Conservation (phyloP, 2,797 vertebrate genomes). For the Gymnoscopelus microlampas region DNA sequence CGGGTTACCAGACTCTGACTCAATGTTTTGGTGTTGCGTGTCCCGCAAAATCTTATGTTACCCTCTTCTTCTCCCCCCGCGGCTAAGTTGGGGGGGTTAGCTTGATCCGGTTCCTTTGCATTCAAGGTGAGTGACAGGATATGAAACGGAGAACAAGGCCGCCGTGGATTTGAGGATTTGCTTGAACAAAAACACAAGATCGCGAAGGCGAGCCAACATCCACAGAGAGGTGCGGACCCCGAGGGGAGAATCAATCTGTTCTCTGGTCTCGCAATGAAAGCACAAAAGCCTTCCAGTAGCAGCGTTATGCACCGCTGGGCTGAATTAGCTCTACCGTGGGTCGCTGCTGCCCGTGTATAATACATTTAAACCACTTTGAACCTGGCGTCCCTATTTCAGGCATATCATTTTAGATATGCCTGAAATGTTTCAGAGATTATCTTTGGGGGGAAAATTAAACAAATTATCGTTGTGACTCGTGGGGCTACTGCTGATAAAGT, state of each 20-base stretch:
- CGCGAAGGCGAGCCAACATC: constrained; percentile 10
- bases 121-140: constrained; percentile 34
- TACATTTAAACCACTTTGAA: too few relatives aligned
- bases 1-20: constrained; percentile 73
- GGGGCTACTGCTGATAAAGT: too few relatives aligned
- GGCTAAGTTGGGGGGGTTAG: constrained; percentile 62
- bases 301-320: not conserved
- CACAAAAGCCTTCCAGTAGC: constrained; percentile 19
- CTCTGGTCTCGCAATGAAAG: constrained; percentile 7
- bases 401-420: too few relatives aligned
- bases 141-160: constrained; percentile 39
- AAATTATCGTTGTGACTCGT: too few relatives aligned
- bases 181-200: constrained; percentile 35
- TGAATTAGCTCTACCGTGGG: not conserved
- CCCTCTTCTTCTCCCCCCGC: constrained; percentile 39
- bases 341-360: too few relatives aligned
- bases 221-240: not conserved
- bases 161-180: constrained; percentile 44
- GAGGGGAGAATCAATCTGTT: constrained; percentile 13
- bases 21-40: constrained; percentile 69
- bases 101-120: constrained; percentile 55
- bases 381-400: too few relatives aligned
- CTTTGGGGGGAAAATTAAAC: too few relatives aligned
- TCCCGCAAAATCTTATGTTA: constrained; percentile 62
- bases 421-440: too few relatives aligned